Evolutionary conservation across 2,113 vertebrate species (phyloP), one percentile per base, ranked within the genome.

Genomic region (Leucopsar rothschildi): DNA sequence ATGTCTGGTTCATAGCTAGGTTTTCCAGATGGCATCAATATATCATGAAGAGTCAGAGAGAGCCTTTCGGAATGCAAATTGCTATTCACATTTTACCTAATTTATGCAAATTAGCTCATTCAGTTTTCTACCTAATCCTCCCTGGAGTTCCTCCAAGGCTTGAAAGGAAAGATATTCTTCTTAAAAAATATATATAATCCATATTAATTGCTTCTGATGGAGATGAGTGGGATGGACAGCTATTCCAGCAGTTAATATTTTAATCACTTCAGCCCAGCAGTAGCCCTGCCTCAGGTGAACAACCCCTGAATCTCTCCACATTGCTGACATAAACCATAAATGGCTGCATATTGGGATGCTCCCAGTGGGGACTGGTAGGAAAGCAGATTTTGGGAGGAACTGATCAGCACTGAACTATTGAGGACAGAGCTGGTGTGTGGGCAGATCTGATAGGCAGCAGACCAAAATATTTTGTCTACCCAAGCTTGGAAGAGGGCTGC

Each of bases 91-190:
- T 97, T 97, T 95, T 97, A 96, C 97, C 94, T 96, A 96, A 97
- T 97, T 97, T 97, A 98, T 98, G 98, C 94, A 97, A 97, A 98
- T 96, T 90, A 96, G 72, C 77, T 97, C 91, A 94, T 97, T 98
- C 96, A 94, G 77, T 95, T 95, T 97, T 97, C 93, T 85, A 96
- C 92, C 85, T 97, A 97, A 97, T 97, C 94, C 97, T 98, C 95
- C 86, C 96, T 97, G 96, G 97, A 98, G 97, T 92, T 88, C 85
- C 93, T 97, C 97, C 97, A 97, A 97, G 91, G 86, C 95, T 97
- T 93, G 91, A 97, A 98, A 97, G 95, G 94, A 97, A 97, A 97
- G 93, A 96, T 94, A 96, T 96, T 95, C 92, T 93, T 93, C 88
- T 95, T 93, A 88, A 77, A 92, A 96, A 92, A 97, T 96, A 88